phyloP scores from a whole-genome alignment of 2,888 invertebrate species.

The Clitarchus hookeri region DNA sequence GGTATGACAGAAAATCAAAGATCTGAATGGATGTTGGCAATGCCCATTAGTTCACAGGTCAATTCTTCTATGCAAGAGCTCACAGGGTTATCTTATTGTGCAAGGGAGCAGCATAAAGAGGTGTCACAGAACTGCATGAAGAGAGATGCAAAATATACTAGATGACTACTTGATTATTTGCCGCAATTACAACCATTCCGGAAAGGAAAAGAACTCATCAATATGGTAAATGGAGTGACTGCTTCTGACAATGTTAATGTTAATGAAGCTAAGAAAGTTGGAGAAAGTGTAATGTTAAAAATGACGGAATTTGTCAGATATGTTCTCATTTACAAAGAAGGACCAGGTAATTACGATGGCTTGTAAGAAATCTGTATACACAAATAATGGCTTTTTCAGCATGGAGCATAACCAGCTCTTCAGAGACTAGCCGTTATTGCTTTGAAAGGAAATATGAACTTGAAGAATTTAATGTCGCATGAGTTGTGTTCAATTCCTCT shows the following conservation, averaged over 20 bases:
- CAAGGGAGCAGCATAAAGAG: slow-evolving; percentile 1
- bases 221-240: not conserved
- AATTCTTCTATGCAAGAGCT: slow-evolving; percentile 20
- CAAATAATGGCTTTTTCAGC: not conserved
- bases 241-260: not conserved
- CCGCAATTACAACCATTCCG: not conserved
- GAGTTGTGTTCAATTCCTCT: slow-evolving; percentile 15
- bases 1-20: slow-evolving; percentile 9
- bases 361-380: not conserved
- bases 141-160: not conserved
- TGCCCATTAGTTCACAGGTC: not conserved
- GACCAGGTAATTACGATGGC: not conserved
- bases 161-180: not conserved
- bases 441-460: slow-evolving; percentile 18
- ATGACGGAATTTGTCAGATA: not conserved
- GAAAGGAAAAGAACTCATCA: not conserved
- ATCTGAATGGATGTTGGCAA: slow-evolving; percentile 11
- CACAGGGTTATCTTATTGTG: not conserved
- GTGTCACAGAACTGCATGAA: slow-evolving; percentile 18
- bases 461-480: not conserved
- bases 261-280: slow-evolving; percentile 17
- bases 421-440: not conserved
- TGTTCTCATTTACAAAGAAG: not conserved
- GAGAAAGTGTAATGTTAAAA: not conserved
- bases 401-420: not conserved